Evolutionary conservation across 2,113 vertebrate genomes (phyloP).

Genomic region (Hucho hucho): DNA sequence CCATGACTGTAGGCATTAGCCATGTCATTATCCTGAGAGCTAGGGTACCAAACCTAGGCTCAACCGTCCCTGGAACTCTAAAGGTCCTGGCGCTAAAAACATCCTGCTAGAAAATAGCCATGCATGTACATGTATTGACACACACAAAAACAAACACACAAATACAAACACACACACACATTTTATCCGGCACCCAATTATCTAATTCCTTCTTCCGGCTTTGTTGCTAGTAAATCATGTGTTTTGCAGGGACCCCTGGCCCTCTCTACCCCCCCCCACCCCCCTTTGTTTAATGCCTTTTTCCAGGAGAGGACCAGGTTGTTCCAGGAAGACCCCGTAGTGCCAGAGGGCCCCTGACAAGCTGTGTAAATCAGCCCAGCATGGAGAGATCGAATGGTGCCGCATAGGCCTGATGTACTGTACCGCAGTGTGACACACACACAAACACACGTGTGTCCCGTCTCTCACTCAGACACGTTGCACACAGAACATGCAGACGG

Average conservation of each 20-base stretch:
- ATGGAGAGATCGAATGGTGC: conserved; percentile 65
- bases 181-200: conserved; percentile 47
- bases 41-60: conserved; percentile 11
- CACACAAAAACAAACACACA: no score
- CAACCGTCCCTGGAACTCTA: not conserved
- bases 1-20: conserved; percentile 28
- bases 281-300: conserved; percentile 49
- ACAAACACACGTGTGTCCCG: not conserved
- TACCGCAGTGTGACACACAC: conserved; percentile 28
- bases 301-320: conserved; percentile 42
- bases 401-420: conserved; percentile 56
- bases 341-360: conserved; percentile 55
- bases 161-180: no score
- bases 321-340: conserved; percentile 63
- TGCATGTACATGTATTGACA: no score
- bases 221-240: conserved; percentile 52
- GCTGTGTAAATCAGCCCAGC: conserved; percentile 66
- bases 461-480: no score
- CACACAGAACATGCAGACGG: no score
- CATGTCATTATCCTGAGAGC: conserved; percentile 36
- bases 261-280: conserved; percentile 6
- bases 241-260: conserved; percentile 36
- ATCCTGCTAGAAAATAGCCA: not conserved
- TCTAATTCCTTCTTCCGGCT: conserved; percentile 52
- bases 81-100: not conserved